phyloP scores from a whole-genome alignment of 2,888 invertebrate species.

The Nowickia ferox region DNA sequence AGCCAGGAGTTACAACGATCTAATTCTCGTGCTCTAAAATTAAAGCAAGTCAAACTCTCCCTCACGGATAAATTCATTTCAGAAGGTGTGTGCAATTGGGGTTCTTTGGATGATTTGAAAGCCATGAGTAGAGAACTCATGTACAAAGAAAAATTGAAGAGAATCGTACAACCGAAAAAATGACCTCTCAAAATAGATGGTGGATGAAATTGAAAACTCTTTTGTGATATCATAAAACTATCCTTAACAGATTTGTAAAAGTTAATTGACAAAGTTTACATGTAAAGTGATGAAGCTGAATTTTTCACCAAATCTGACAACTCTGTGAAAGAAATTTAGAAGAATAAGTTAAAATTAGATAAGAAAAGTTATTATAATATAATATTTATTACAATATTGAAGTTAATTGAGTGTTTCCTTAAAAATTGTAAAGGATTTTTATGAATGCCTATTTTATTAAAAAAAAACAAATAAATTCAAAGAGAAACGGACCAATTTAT shows the following conservation, averaged over 20 bases:
- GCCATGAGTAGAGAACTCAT: slow-evolving; percentile 76
- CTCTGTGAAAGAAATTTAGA: not conserved
- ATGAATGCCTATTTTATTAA: no score
- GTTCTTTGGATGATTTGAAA: slow-evolving; percentile 76
- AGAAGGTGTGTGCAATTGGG: slow-evolving; percentile 75
- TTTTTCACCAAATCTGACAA: not conserved
- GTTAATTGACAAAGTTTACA: not conserved
- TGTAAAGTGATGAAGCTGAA: not conserved
- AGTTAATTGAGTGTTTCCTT: no score
- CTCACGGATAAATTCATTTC: slow-evolving; percentile 76
- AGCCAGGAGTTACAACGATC: slow-evolving; percentile 76
- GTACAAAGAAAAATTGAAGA: slow-evolving; percentile 76
- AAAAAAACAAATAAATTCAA: no score
- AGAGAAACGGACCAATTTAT: no score
- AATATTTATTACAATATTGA: no score
- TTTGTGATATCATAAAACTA: no score
- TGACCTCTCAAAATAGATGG: not conserved
- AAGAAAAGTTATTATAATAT: not conserved
- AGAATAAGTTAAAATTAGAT: no score
- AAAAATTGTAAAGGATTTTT: no score
- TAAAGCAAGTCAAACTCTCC: slow-evolving; percentile 76
- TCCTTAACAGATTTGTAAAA: no score
- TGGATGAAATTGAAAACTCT: not conserved
- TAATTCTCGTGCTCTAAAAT: slow-evolving; percentile 73
- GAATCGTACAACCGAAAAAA: slow-evolving; percentile 19